phyloP scores from a whole-genome alignment of 1,140 invertebrate genomes.

The Drosophila parabipectinata region DNA sequence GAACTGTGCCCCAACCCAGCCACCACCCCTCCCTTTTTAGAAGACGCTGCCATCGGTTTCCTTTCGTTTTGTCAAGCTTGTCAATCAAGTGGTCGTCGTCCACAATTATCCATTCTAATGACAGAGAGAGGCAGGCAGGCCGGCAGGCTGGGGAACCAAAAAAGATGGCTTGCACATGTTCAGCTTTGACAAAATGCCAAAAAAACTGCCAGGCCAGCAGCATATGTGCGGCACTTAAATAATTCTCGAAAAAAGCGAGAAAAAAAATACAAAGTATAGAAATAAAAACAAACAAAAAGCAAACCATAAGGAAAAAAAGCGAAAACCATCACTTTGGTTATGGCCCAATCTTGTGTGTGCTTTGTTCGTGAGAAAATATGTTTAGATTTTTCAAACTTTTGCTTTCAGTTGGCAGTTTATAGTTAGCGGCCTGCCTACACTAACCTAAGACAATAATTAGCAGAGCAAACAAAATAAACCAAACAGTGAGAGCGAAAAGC shows the following conservation, averaged over 20 bases:
- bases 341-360: conserved; percentile 43
- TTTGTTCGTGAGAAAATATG: conserved; percentile 62
- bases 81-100: conserved; percentile 65
- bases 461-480: conserved; percentile 46
- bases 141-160: conserved; percentile 23
- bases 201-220: conserved; percentile 53
- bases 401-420: conserved; percentile 62
- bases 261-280: conserved; percentile 19
- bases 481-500: conserved; percentile 15
- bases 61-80: conserved; percentile 57
- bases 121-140: conserved; percentile 51
- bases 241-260: conserved; percentile 46
- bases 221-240: conserved; percentile 70
- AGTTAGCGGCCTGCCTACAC: conserved; percentile 51
- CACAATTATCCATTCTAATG: conserved; percentile 81
- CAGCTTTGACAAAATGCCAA: conserved; percentile 74
- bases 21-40: background rate
- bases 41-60: conserved; percentile 8
- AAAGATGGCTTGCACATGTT: conserved; percentile 78
- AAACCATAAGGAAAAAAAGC: conserved; percentile 18
- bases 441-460: conserved; percentile 83
- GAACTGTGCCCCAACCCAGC: conserved; percentile 1
- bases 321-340: conserved; percentile 26
- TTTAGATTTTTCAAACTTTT: conserved; percentile 58
- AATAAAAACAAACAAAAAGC: conserved; percentile 21